Evolutionary conservation across 2,888 invertebrate genomes (phyloP).

Genomic region (Coleophora deauratella): DNA sequence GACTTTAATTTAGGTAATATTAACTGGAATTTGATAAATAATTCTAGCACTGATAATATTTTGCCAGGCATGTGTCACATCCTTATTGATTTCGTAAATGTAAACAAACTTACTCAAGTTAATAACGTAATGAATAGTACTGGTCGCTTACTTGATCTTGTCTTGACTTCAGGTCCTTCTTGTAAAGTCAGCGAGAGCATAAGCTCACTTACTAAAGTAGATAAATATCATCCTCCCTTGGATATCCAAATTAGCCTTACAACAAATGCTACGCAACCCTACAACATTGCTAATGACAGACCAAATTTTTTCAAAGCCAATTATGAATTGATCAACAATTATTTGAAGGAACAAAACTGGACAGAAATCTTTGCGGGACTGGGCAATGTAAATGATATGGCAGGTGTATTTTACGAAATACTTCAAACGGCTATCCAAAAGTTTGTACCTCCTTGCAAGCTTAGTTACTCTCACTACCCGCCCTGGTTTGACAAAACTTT

Average conservation of each 20-base stretch:
- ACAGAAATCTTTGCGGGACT: background rate
- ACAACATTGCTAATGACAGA: background rate
- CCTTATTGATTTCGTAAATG: conserved; percentile 5
- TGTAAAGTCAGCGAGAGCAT: background rate
- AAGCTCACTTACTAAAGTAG: conserved; percentile 1
- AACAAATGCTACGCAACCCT: background rate
- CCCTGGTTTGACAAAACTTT: conserved; percentile 5
- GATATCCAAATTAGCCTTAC: background rate
- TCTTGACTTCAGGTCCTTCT: conserved; percentile 1
- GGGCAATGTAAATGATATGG: conserved; percentile 4
- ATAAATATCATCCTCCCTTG: conserved; percentile 7
- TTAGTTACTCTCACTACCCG: conserved; percentile 1
- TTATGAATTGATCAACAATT: conserved; percentile 1
- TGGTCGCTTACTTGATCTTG: conserved; percentile 5
- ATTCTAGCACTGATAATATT: background rate
- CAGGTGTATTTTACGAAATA: conserved; percentile 1
- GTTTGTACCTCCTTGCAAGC: background rate
- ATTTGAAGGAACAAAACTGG: conserved; percentile 1
- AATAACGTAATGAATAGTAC: conserved; percentile 4
- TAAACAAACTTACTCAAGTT: conserved; percentile 5
- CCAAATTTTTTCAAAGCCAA: conserved; percentile 4
- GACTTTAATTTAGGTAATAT: conserved; percentile 6
- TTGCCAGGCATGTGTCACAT: background rate
- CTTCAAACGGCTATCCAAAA: background rate
- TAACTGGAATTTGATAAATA: conserved; percentile 1